Evolutionary conservation across 2,113 vertebrate genomes (phyloP).

Genomic region (Tachuris rubrigastra): DNA sequence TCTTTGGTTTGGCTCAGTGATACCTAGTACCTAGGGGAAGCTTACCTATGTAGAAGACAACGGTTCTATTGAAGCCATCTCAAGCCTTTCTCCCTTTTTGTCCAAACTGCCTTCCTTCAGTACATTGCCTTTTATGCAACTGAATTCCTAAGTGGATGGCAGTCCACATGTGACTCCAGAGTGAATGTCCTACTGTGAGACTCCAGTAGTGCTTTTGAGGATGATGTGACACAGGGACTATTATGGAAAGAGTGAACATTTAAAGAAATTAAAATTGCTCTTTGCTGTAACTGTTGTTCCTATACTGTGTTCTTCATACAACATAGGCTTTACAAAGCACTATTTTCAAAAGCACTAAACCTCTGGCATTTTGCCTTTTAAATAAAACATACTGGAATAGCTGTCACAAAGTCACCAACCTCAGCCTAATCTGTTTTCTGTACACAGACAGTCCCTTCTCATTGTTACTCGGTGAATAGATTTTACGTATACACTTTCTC

Average conservation of each 20-base stretch:
- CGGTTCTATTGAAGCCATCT: neutral
- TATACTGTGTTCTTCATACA: neutral
- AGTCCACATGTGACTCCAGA: neutral
- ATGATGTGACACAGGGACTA: neutral
- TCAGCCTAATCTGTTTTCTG: neutral
- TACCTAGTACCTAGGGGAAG: neutral
- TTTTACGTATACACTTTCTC: neutral
- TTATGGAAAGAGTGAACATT: neutral
- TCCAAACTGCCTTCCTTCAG: neutral
- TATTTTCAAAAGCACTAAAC: neutral
- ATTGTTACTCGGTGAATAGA: neutral
- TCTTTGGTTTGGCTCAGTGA: neutral
- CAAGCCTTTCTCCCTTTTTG: neutral
- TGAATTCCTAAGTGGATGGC: neutral
- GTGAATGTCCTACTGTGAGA: neutral
- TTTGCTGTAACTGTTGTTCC: neutral
- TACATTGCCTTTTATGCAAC: neutral
- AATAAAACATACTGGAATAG: neutral
- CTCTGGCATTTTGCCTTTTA: neutral
- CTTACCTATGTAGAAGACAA: neutral
- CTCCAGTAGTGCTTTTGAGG: neutral
- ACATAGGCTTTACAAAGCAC: neutral
- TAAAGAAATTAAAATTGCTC: neutral
- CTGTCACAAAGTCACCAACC: neutral
- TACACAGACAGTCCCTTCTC: neutral